Base-by-base conservation (phyloP, 2,113 vertebrate species). In the Cryptotis parvus region DNA sequence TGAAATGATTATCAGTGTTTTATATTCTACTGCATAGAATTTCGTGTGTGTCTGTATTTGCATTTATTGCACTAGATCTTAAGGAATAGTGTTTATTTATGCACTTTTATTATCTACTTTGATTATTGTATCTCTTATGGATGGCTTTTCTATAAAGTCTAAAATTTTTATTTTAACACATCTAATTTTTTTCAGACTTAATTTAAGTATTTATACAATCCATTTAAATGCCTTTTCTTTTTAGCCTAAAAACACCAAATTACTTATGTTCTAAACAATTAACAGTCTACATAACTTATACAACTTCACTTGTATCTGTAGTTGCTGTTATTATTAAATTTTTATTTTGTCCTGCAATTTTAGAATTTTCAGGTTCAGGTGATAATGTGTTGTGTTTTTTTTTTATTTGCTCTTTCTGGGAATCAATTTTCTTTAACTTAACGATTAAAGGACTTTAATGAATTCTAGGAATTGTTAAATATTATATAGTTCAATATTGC, bases 221-320 rank as follows among this genome's bases (percentile, higher is more conserved):
- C 55, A 37, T 70, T 58, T 61, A n/a, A 43, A 52, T 33, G 9
- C 35, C 83, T 4, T 43, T 63, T 2, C 3, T 37, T 63, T 2
- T 72, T 63, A 83, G 33, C 68, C 66, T 24, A 78, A 66, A 87
- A 61, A 65, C 77, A 35, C 1, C 5, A 7, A 37, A 70, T 35
- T 3, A 63, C 9, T 76, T 75, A 76, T 33, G 76, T 86, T 91
- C 66, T 80, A 16, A 81, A 81, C 35, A 72, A 85, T 52, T 15
- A 91, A 9, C 41, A 80, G 20, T 73, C 27, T 37, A 77, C 12
- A 6, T 77, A 72, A 35, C 89, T 72, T 72, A 16, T 83, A 14
- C 33, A 83, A 31, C 22, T 58, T 85, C 12, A 45, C 9, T 45
- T 91, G 74, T 81, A 22, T 63, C 4, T 45, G 10, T 58, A 65